Base-by-base conservation (phyloP, 2,888 invertebrate genomes). In the Papilio protenor region DNA sequence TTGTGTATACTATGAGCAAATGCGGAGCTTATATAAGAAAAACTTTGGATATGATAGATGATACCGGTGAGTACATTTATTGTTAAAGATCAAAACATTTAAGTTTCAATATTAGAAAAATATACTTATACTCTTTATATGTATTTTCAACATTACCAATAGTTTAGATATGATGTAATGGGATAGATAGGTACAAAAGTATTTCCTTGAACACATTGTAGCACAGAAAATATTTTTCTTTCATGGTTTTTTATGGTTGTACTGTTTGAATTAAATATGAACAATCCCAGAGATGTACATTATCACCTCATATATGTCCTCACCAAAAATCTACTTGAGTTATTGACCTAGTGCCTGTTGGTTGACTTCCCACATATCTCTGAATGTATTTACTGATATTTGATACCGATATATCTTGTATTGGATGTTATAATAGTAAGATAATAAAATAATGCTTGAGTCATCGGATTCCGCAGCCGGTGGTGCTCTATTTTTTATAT, bases 1-100 rank as follows among this genome's bases (percentile, higher is more conserved):
- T 98, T 90, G 95, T 98, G 83, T 97, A 97, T 85, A 96, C 97
- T 21, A 95, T 96, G 82, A 96, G 96, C 76, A 95, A 93, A 70
- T 96, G 96, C 87, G 98, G 97, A 21, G 92, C 92, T 45, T 96
- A 95, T 83, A 96, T 98, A 76, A 95, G 98, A 76, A 96, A 96
- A 83, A 90, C 95, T 47, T 93, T 98, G 59, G 96, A 97, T 75
- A 97, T 98, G 97, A 92, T 92, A 73, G 95, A 96, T 83, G 92
- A 92, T 74, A 87, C 89, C 86, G 94, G 94, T 94, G 77, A 70
- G 57, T 64, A 40, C 18, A 27, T 27, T 52, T 3, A 74, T 72
- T 57, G 69, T 55, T 45, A 23, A 59, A 33, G 23, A 59, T 12
- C 3, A 11, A 23, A 23, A 59, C 4, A 6, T 59, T 21, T 0